Conservation (phyloP, 2,888 invertebrate genomes). For the Papilio protenor region DNA sequence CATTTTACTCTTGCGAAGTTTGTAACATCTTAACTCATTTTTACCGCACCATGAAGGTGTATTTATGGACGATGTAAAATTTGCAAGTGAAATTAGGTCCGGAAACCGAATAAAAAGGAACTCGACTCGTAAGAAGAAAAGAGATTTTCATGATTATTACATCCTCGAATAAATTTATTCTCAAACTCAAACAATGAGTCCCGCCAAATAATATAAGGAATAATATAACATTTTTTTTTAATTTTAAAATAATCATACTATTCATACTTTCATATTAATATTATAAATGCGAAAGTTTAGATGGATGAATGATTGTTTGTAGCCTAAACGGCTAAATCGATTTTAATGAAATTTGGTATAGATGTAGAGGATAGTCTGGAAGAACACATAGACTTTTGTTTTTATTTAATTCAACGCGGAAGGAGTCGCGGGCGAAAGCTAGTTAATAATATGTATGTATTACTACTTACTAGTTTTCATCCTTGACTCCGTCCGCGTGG, state of each 20-base stretch:
- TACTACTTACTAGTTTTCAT: background rate
- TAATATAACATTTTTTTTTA: background rate
- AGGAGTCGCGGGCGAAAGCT: no score
- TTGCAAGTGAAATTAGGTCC: conserved; percentile 79
- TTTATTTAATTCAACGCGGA: no score
- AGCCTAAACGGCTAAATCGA: no score
- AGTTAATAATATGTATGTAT: background rate
- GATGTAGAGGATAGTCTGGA: no score
- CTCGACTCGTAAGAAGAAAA: conserved; percentile 57
- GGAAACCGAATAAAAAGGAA: conserved; percentile 65
- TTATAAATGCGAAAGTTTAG: no score
- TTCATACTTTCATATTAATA: no score
- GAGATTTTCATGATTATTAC: conserved; percentile 74
- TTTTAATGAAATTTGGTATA: no score
- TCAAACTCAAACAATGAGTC: conserved; percentile 55
- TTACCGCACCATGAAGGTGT: conserved; percentile 64
- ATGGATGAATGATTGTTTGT: no score
- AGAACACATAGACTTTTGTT: no score
- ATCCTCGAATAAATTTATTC: conserved; percentile 56
- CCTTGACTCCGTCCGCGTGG: no score
- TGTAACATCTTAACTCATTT: conserved; percentile 43
- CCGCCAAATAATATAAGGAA: conserved; percentile 51
- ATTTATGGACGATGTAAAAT: conserved; percentile 78
- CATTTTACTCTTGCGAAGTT: conserved; percentile 31
- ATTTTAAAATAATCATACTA: background rate